Evolutionary conservation across 2,113 vertebrate species (phyloP).

Genomic region (Onychorhynchus coronatus): DNA sequence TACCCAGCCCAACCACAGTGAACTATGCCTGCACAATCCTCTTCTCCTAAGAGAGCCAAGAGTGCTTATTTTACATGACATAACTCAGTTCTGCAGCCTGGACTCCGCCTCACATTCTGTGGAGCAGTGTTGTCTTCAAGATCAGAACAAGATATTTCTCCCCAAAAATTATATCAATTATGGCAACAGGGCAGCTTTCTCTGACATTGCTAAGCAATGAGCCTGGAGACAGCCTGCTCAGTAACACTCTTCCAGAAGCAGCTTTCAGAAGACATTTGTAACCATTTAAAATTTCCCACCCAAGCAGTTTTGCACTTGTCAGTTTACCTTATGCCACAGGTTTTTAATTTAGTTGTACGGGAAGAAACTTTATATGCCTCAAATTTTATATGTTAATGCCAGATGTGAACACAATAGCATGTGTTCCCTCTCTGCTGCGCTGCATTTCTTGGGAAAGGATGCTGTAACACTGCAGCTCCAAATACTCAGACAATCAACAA

Average conservation of each 20-base stretch:
- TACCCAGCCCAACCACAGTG: not conserved
- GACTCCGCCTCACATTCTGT: fast-evolving
- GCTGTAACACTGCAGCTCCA: not conserved
- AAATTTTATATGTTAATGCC: conserved; percentile 46
- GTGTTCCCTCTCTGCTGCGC: not conserved
- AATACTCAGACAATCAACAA: not conserved
- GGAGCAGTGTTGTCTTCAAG: not conserved
- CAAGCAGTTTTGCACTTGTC: conserved; percentile 54
- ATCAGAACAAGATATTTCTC: not conserved
- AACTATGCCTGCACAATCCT: not conserved
- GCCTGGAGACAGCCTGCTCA: not conserved
- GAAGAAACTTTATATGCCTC: conserved; percentile 42
- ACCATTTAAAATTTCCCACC: conserved; percentile 51
- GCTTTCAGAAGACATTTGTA: conserved; percentile 39
- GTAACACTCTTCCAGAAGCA: not conserved
- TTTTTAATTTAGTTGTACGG: conserved; percentile 52
- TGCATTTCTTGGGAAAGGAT: not conserved
- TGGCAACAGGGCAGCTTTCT: not conserved
- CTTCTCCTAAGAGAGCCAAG: not conserved
- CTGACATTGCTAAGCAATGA: fast-evolving
- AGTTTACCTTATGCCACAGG: conserved; percentile 59
- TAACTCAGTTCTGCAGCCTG: not conserved
- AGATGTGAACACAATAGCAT: conserved; percentile 35
- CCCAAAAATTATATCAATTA: not conserved
- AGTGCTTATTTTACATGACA: not conserved